Percentiles rank a stretch among this genome's conserved stretches.
Evolutionary conservation across 1,140 invertebrate genomes (phyloP).

Genomic region (Aphaenogaster ashmeadi): DNA sequence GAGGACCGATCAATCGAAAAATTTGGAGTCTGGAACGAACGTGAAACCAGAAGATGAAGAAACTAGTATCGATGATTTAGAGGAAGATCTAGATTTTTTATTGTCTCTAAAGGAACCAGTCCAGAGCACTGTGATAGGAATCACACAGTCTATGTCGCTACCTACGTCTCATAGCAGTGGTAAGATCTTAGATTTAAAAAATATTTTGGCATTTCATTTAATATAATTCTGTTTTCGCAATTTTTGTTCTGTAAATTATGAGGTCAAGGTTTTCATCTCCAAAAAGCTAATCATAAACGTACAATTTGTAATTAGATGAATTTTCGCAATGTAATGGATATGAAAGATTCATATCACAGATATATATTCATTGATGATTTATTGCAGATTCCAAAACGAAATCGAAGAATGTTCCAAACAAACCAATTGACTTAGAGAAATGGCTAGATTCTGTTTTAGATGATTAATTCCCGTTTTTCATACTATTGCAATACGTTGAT

Average conservation of each 20-base stretch:
- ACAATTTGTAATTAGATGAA: background rate
- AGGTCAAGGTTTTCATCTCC: background rate
- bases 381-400: slow-evolving; percentile 75
- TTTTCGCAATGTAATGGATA: background rate
- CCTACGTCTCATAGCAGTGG: slow-evolving; percentile 41
- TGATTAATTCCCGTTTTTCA: slow-evolving; percentile 69
- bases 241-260: background rate
- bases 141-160: slow-evolving; percentile 19
- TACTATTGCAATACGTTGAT: slow-evolving; percentile 5
- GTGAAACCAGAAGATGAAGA: background rate
- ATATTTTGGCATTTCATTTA: slow-evolving; percentile 37
- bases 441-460: slow-evolving; percentile 83
- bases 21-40: background rate
- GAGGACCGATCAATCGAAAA: background rate
- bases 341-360: background rate
- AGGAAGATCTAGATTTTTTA: slow-evolving; percentile 79
- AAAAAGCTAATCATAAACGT: background rate
- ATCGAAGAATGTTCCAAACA: slow-evolving; percentile 63
- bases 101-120: slow-evolving; percentile 80
- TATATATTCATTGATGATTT: slow-evolving; percentile 31
- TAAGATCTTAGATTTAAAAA: slow-evolving; percentile 49
- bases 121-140: slow-evolving; percentile 19
- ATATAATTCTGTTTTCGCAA: slow-evolving; percentile 12
- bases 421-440: slow-evolving; percentile 83
- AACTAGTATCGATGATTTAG: slow-evolving; percentile 24